phyloP scores from a whole-genome alignment of 2,888 invertebrate species.

The Melanostoma mellinum region DNA sequence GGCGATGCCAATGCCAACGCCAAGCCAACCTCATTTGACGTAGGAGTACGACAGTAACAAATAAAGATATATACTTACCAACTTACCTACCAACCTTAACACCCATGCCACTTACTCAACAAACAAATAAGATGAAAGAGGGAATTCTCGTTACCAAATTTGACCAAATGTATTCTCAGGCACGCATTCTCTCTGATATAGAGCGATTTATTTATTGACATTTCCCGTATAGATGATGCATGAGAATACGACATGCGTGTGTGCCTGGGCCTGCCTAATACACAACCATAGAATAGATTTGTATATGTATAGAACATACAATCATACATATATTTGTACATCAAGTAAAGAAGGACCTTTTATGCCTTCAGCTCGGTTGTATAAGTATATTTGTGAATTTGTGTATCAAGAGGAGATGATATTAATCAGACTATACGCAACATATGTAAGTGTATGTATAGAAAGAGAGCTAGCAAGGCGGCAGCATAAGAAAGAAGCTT shows the following conservation, averaged over 20 bases:
- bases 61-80: too few relatives aligned
- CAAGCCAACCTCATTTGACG: too few relatives aligned
- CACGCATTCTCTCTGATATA: conserved; percentile 49
- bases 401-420: conserved; percentile 36
- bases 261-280: too few relatives aligned
- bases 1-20: too few relatives aligned
- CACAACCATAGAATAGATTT: background rate
- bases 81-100: background rate
- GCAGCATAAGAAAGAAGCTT: conserved; percentile 10
- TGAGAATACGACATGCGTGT: conserved; percentile 11
- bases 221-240: conserved; percentile 53
- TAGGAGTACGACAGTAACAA: too few relatives aligned
- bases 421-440: conserved; percentile 42
- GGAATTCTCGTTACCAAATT: conserved; percentile 49
- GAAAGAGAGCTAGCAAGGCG: background rate
- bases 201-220: conserved; percentile 60
- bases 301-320: background rate
- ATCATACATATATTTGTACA: background rate
- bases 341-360: too few relatives aligned
- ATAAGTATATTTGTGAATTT: conserved; percentile 26
- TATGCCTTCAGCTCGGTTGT: background rate
- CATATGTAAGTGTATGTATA: conserved; percentile 23
- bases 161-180: conserved; percentile 51
- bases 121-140: conserved; percentile 39
- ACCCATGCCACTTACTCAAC: background rate